Conservation (phyloP, 2,797 vertebrate species). For the Gorsachius magnificus region DNA sequence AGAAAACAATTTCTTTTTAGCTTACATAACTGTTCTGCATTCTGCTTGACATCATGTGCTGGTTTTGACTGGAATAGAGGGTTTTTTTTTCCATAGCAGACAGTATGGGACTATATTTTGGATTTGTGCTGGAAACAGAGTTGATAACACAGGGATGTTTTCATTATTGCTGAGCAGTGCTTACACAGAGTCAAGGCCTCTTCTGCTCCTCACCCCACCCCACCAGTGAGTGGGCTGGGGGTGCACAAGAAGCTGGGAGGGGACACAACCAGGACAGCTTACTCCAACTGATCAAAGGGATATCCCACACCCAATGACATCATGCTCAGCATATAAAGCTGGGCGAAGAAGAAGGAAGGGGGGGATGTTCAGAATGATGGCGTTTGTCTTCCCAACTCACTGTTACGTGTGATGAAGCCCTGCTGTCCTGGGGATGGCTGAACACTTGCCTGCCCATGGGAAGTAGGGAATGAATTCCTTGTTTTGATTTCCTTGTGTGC, state of each 20-base stretch:
- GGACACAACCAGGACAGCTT: no score
- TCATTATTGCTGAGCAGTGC: neutral
- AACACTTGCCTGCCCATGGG: neutral
- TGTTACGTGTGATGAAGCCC: no score
- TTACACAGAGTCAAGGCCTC: no score
- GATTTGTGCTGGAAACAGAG: neutral
- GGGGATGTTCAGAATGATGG: neutral
- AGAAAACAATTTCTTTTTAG: neutral
- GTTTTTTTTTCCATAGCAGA: neutral
- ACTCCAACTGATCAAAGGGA: neutral
- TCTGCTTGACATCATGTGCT: neutral
- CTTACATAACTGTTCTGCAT: neutral
- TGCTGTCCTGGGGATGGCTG: neutral
- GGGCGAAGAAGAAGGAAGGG: neutral
- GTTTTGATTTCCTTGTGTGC: neutral
- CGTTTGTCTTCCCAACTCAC: neutral
- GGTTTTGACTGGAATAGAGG: neutral
- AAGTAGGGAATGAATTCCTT: neutral
- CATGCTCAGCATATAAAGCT: neutral
- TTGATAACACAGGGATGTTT: neutral
- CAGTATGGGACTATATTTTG: neutral
- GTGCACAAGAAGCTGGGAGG: no score
- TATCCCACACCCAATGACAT: fast-evolving
- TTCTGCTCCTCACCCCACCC: no score
- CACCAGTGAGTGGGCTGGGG: no score